phyloP scores from a whole-genome alignment of 2,113 vertebrate genomes.

The Pogonocichla stellata region DNA sequence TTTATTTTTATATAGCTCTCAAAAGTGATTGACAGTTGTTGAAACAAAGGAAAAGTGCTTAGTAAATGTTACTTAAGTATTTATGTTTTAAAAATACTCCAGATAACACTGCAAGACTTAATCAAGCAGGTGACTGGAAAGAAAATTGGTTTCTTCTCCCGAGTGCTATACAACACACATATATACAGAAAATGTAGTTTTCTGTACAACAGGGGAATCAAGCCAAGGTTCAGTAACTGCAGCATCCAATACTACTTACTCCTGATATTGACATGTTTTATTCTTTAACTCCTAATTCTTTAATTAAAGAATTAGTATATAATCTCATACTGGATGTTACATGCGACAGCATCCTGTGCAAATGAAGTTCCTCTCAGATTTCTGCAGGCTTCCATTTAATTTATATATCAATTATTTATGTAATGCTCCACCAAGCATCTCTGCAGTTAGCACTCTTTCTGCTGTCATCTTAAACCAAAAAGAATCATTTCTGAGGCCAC shows the following conservation, averaged over 20 bases:
- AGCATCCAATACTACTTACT: not conserved
- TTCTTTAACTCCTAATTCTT: not conserved
- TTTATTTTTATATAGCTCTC: slow-evolving; percentile 59
- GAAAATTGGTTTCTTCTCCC: not conserved
- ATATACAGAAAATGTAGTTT: not conserved
- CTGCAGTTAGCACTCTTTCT: not conserved
- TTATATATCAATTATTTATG: not conserved
- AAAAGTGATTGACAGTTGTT: not conserved
- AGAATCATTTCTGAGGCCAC: not conserved
- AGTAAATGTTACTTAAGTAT: not conserved
- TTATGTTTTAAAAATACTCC: not conserved
- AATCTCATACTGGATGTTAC: not conserved
- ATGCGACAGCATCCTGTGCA: not conserved
- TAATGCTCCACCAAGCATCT: not conserved
- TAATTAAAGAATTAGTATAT: not conserved
- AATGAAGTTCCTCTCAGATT: not conserved
- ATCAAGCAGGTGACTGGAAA: not conserved
- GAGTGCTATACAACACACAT: not conserved
- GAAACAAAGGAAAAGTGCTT: not conserved
- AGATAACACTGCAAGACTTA: not conserved
- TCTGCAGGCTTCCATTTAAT: not conserved
- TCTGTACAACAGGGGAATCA: not conserved
- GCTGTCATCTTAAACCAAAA: not conserved
- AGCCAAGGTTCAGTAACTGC: not conserved
- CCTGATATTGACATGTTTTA: not conserved